phyloP scores from a whole-genome alignment of 2,888 invertebrate genomes.

The Pammene fasciana region DNA sequence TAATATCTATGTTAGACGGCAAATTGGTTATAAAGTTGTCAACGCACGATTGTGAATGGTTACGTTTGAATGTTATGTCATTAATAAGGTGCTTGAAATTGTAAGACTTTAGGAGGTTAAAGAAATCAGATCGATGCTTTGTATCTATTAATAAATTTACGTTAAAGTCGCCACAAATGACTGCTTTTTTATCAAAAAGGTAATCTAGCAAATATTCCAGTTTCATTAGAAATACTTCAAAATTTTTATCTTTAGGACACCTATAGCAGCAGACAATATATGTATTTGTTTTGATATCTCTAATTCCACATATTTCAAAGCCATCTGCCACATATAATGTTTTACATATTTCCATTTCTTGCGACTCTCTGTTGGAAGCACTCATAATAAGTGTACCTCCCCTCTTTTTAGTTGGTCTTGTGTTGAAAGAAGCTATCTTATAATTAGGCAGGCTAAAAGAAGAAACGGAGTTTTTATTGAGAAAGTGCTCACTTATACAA shows the following conservation, averaged over 20 bases:
- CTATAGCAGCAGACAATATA: constrained; percentile 18
- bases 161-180: constrained; percentile 20
- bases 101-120: neutral
- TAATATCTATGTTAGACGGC: neutral
- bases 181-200: constrained; percentile 8
- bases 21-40: constrained; percentile 23
- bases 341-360: constrained; percentile 4
- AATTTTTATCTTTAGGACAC: neutral
- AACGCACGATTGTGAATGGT: constrained; percentile 12
- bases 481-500: constrained; percentile 16
- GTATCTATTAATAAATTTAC: constrained; percentile 1
- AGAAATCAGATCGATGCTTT: constrained; percentile 6
- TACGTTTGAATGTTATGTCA: constrained; percentile 13
- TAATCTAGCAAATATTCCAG: neutral
- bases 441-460: neutral
- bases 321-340: constrained; percentile 4
- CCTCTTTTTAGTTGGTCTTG: constrained; percentile 13
- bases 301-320: constrained; percentile 17
- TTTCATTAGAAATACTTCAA: constrained; percentile 7
- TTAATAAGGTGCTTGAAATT: constrained; percentile 10
- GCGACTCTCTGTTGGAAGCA: neutral
- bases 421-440: constrained; percentile 1
- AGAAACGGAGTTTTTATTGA: constrained; percentile 6
- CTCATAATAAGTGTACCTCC: constrained; percentile 3
- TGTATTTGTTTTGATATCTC: constrained; percentile 5